A percentile compares a stretch with the other conserved stretches of the same genome.
Conservation (phyloP, 2,113 vertebrate genomes). For the Oryzias woworae region DNA sequence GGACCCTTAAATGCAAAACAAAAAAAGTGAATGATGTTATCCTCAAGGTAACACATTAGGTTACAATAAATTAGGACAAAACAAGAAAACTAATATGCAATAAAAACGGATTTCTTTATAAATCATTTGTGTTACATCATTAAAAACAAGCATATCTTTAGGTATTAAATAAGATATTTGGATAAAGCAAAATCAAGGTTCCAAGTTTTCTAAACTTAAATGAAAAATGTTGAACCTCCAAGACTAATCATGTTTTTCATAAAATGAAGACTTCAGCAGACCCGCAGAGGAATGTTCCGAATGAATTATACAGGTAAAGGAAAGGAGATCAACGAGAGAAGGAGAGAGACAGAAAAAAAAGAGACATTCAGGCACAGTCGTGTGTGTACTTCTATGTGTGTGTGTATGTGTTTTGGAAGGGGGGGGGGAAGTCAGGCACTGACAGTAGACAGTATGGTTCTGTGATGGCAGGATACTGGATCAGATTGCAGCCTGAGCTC, state of each 20-base stretch:
- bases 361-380: slow-evolving; percentile 13
- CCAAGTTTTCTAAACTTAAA: too few species aligned
- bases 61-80: too few species aligned
- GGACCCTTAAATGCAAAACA: background rate
- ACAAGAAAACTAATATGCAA: too few species aligned
- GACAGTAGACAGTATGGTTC: slow-evolving; percentile 65
- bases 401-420: slow-evolving; percentile 18
- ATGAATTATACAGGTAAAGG: background rate
- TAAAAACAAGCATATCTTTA: too few species aligned
- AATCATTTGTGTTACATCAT: too few species aligned
- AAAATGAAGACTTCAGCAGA: slow-evolving; percentile 10
- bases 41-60: too few species aligned
- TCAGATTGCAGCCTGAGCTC: slow-evolving; percentile 65
- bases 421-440: slow-evolving; percentile 35
- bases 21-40: too few species aligned
- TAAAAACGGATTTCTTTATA: too few species aligned
- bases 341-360: slow-evolving; percentile 1
- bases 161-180: too few species aligned
- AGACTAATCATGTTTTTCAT: background rate
- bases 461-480: slow-evolving; percentile 65
- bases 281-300: background rate
- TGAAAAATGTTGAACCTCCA: accelerated
- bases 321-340: slow-evolving; percentile 10
- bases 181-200: too few species aligned
- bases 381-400: background rate